These are phyloP conservation scores for Sitobion miscanthi DNA, from an alignment of 1,140 invertebrate species.

Conservation along the genomic window DNA sequence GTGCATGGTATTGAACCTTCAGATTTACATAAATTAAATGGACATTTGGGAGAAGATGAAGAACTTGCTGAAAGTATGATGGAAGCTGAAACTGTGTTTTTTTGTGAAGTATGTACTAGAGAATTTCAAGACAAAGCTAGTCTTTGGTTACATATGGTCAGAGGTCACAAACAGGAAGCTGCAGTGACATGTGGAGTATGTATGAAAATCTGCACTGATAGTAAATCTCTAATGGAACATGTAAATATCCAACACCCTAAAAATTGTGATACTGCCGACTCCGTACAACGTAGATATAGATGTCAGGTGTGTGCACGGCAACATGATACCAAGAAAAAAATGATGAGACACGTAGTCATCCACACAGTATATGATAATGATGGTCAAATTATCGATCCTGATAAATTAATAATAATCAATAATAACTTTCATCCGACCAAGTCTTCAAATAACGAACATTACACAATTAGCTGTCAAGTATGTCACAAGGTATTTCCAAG, in stretches of 20 bases:
- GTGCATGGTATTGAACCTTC: slow-evolving; percentile 64
- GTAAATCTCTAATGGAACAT: slow-evolving; percentile 65
- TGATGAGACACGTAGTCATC: slow-evolving; percentile 68
- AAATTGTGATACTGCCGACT: slow-evolving; percentile 57
- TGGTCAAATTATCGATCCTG: slow-evolving; percentile 65
- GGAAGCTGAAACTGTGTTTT: slow-evolving; percentile 63
- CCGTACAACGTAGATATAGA: slow-evolving; percentile 60
- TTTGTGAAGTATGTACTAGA: slow-evolving; percentile 66
- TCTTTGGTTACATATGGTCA: slow-evolving; percentile 67
- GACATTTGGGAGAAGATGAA: slow-evolving; percentile 54
- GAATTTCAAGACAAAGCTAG: slow-evolving; percentile 67
- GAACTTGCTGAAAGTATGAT: slow-evolving; percentile 60
- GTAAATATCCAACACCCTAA: slow-evolving; percentile 65
- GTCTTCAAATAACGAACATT: slow-evolving; percentile 45
- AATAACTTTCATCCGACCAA: slow-evolving; percentile 58
- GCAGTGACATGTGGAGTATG: slow-evolving; percentile 69
- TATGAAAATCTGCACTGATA: slow-evolving; percentile 66
- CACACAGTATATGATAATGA: slow-evolving; percentile 65
- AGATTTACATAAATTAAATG: slow-evolving; percentile 57
- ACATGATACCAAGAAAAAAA: slow-evolving; percentile 68
- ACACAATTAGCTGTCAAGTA: slow-evolving; percentile 63
- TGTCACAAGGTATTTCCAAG: slow-evolving; percentile 66
- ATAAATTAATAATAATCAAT: slow-evolving; percentile 66
- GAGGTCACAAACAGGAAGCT: slow-evolving; percentile 67
- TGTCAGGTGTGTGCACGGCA: slow-evolving; percentile 69